Percentiles rank a stretch among this genome's conserved stretches.
Evolutionary conservation across 2,113 vertebrate genomes (phyloP).

Genomic region (Uria lomvia): DNA sequence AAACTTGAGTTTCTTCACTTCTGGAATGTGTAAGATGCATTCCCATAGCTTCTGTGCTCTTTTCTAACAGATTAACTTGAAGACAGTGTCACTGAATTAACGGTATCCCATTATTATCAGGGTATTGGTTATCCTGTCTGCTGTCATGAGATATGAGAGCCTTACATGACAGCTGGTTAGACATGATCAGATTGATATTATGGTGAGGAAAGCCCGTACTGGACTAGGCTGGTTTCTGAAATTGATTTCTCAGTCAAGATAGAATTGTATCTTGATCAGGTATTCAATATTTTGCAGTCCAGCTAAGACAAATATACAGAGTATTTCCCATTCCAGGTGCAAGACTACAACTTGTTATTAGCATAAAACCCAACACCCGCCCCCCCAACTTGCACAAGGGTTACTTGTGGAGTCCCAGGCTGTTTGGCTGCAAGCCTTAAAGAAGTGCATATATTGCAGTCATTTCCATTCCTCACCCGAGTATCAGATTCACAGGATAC

Average conservation of each 20-base stretch:
- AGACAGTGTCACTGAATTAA: slow-evolving; percentile 35
- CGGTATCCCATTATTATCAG: background rate
- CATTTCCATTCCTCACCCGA: background rate
- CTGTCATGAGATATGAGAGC: slow-evolving; percentile 23
- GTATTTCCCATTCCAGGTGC: background rate
- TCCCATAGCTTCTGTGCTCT: background rate
- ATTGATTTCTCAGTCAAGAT: slow-evolving; percentile 41
- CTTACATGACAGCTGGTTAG: slow-evolving; percentile 30
- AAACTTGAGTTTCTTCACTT: background rate
- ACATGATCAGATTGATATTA: background rate
- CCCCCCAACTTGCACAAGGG: accelerated
- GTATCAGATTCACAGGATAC: background rate
- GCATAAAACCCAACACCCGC: background rate
- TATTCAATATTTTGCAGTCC: slow-evolving; percentile 37
- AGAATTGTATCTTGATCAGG: slow-evolving; percentile 39
- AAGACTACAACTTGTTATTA: background rate
- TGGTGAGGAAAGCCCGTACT: background rate
- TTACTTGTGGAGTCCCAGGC: background rate
- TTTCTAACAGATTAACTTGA: background rate
- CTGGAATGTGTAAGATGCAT: background rate
- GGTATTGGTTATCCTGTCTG: slow-evolving; percentile 34
- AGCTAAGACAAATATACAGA: background rate
- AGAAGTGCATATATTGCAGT: background rate
- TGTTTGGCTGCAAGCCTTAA: background rate
- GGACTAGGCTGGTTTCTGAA: background rate